A percentile compares a stretch with the other conserved stretches of the same genome.
phyloP scores from a whole-genome alignment of 2,888 invertebrate genomes.

The Caenorhabditis parvicauda region DNA sequence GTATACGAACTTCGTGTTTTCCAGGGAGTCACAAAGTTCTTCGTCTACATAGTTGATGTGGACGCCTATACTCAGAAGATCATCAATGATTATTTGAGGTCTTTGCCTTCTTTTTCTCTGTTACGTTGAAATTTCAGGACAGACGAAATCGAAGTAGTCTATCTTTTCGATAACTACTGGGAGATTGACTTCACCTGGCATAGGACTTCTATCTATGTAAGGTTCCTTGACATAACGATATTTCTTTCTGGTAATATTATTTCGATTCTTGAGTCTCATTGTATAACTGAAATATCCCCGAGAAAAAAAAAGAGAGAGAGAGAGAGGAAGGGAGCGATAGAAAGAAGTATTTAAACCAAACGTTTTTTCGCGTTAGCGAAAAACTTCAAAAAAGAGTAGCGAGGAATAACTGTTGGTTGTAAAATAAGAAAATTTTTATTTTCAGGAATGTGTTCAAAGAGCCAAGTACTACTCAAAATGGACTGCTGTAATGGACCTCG shows the following conservation, averaged over 20 bases:
- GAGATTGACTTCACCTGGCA: neutral
- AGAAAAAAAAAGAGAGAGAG: no score
- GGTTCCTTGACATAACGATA: no score
- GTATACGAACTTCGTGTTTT: no score
- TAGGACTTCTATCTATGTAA: neutral
- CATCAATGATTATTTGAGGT: slow-evolving; percentile 12
- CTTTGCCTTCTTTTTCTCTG: neutral
- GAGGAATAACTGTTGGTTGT: no score
- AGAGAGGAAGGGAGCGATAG: no score
- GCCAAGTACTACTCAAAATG: slow-evolving; percentile 13
- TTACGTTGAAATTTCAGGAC: slow-evolving; percentile 2
- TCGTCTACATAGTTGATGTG: slow-evolving; percentile 13
- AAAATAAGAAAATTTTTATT: no score
- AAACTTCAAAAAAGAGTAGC: no score
- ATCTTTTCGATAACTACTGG: neutral
- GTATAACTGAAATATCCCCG: no score
- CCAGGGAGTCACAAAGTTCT: slow-evolving; percentile 22
- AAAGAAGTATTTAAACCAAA: no score
- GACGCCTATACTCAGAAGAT: slow-evolving; percentile 12
- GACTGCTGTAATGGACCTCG: slow-evolving; percentile 16
- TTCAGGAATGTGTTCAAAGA: slow-evolving; percentile 21
- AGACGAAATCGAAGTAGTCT: slow-evolving; percentile 17
- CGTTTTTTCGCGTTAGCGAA: no score
- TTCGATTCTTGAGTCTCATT: no score
- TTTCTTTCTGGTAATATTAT: no score